phyloP scores from a whole-genome alignment of 2,888 invertebrate species.

The Erebia palarica region DNA sequence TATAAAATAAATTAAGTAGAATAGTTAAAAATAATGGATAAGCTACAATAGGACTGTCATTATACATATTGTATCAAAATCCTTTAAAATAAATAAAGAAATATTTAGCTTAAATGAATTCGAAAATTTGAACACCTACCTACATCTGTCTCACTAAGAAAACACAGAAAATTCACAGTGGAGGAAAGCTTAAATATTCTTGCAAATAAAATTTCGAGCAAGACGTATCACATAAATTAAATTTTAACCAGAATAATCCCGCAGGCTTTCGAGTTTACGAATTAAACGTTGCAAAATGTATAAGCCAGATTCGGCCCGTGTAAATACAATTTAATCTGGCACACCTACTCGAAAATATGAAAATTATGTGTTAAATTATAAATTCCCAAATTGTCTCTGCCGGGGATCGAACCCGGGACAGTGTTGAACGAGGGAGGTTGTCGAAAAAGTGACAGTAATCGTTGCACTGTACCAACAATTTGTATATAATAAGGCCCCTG shows the following conservation, averaged over 20 bases:
- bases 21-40: too few species aligned
- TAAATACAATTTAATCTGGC: constrained; percentile 33
- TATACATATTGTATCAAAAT: too few species aligned
- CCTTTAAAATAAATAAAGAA: too few species aligned
- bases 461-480: too few species aligned
- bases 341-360: constrained; percentile 18
- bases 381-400: too few species aligned
- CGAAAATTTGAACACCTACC: neutral
- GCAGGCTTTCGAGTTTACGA: constrained; percentile 37
- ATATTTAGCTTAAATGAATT: too few species aligned
- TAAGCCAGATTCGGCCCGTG: constrained; percentile 37
- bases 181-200: constrained; percentile 28
- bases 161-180: constrained; percentile 7
- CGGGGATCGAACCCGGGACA: too few species aligned
- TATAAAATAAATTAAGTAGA: too few species aligned
- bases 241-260: constrained; percentile 39
- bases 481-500: too few species aligned
- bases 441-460: too few species aligned
- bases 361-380: neutral
- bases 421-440: too few species aligned
- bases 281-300: constrained; percentile 42
- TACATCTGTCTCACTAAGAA: neutral
- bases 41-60: too few species aligned
- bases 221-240: constrained; percentile 37
- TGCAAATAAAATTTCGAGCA: constrained; percentile 31